Evolutionary conservation across 2,888 invertebrate genomes (phyloP).

Genomic region (Amblyjoppa fuscipennis): DNA sequence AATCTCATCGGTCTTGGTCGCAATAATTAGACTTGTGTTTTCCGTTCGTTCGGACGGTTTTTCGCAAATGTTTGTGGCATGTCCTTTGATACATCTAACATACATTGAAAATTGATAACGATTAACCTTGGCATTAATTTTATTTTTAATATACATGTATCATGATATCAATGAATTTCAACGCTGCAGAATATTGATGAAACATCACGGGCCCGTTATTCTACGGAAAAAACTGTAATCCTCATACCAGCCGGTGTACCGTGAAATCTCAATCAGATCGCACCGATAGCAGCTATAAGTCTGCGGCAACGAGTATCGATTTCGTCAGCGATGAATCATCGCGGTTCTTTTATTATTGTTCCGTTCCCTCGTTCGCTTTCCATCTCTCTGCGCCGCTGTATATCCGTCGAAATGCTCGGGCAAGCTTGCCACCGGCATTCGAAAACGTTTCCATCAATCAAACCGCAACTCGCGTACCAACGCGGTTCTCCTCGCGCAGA

Average conservation of each 20-base stretch:
- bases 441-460: slow-evolving; percentile 53
- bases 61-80: not conserved
- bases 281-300: slow-evolving; percentile 7
- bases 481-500: slow-evolving; percentile 16
- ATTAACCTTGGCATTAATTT: not conserved
- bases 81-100: not conserved
- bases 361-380: not conserved
- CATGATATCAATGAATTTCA: not conserved
- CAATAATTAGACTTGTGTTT: not conserved
- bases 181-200: not conserved
- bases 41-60: not conserved
- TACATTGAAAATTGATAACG: not conserved
- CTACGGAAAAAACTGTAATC: slow-evolving; percentile 14
- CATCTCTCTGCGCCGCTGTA: not conserved
- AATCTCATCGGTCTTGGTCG: not conserved
- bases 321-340: slow-evolving; percentile 58
- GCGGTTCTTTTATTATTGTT: slow-evolving; percentile 23
- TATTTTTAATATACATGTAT: not conserved
- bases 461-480: slow-evolving; percentile 31
- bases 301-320: slow-evolving; percentile 44
- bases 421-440: slow-evolving; percentile 49
- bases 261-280: slow-evolving; percentile 37
- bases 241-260: slow-evolving; percentile 26
- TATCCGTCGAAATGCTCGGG: slow-evolving; percentile 35
- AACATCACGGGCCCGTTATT: slow-evolving; percentile 3